Evolutionary conservation across 2,113 vertebrate genomes (phyloP), one percentile per base, ranked within the genome.

Genomic region (Manacus vitellinus): DNA sequence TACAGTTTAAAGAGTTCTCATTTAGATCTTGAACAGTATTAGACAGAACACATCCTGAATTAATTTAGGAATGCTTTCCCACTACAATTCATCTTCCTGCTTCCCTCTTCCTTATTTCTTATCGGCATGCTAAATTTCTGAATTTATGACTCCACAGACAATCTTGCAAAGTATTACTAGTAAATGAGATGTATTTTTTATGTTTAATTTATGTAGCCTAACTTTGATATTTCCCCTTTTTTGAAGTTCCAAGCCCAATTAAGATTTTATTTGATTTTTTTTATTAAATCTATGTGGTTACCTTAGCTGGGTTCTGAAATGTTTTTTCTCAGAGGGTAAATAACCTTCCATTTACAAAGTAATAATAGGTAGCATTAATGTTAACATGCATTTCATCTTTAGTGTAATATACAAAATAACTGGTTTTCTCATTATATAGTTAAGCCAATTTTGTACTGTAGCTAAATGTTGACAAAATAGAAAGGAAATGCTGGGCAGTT

Each of bases 11-110:
- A 95, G 68, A 92, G 39, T 56, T 85, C 65, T 75, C 66, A 55
- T 92, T 75, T 90, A 83, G 68, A 41, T 85, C 35, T 92, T 92
- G 46, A 35, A 37, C 55, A 43, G 6, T 71, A 22, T 66, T 62
- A 80, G 63, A 65, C 35, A 88, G 95, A 93, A 87, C 56, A 75
- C 65, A 84, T 67, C 52, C 52, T 81, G 59, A 92, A 88, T 92
- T 86, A 80, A 67, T 16, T 79, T 63, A 52, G 3, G 2, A 55
- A 74, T 81, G 39, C 85, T 92, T 93, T 92, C 58, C 65, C 41
- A 65, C 65, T 91, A 58, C 15, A 65, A 51, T 85, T 85, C 35
- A 59, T 76, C 67, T 70, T 61, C 63, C 37, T 61, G 20, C n/a
- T 92, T 91, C 44, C n/a, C 39, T 86, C 52, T 43, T 80, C 56